phyloP scores from a whole-genome alignment of 2,113 vertebrate genomes.

The Prochilodus magdalenae region DNA sequence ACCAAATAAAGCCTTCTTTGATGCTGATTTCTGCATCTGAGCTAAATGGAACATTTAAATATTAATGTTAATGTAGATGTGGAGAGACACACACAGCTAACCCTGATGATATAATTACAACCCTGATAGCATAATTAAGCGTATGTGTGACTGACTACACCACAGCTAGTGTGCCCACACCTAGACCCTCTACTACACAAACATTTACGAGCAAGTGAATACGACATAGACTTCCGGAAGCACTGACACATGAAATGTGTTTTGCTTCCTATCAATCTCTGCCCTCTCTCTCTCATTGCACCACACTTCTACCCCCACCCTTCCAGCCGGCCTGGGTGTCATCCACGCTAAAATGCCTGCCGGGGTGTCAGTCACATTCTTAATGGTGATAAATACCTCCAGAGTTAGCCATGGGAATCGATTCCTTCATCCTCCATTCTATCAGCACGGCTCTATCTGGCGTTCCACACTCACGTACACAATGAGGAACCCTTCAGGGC shows the following conservation, averaged over 20 bases:
- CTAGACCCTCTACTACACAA: not conserved
- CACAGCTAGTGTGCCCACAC: not conserved
- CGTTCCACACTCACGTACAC: not conserved
- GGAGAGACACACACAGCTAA: not conserved
- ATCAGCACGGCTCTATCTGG: not conserved
- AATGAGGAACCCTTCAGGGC: not conserved
- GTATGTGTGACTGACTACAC: not conserved
- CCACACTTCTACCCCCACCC: too few species aligned
- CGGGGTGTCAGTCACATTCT: conserved; percentile 43
- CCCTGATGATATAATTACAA: not conserved
- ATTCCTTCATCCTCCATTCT: conserved; percentile 17
- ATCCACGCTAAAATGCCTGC: conserved; percentile 36
- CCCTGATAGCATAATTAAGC: conserved; percentile 4
- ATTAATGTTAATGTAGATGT: too few species aligned
- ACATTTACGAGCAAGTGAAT: not conserved
- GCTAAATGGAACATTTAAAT: not conserved
- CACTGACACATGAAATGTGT: not conserved
- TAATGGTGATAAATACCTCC: conserved; percentile 55
- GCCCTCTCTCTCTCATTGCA: too few species aligned
- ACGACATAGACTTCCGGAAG: conserved; percentile 6
- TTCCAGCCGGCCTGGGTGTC: conserved; percentile 26
- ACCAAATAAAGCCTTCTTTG: not conserved
- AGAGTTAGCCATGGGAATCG: conserved; percentile 27
- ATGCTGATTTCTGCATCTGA: not conserved
- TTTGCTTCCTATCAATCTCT: not conserved